phyloP scores from a whole-genome alignment of 2,113 vertebrate genomes.

The Microtus montanus region DNA sequence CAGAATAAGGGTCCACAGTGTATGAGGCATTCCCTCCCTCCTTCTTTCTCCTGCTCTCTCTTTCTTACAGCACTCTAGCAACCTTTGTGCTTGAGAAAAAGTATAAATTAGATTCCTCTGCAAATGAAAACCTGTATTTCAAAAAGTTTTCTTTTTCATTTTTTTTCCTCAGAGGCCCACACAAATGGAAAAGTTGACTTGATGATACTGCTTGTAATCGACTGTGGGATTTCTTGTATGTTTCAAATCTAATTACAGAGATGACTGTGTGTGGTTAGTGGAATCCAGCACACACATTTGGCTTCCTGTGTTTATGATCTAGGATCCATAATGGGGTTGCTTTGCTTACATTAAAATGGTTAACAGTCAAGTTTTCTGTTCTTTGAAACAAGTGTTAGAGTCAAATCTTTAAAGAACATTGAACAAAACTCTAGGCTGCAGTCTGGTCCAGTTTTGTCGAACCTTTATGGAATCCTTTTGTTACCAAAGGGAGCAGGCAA shows the following conservation, averaged over 20 bases:
- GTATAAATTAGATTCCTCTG: conserved; percentile 33
- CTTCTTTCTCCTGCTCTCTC: not conserved
- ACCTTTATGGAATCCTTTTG: conserved; percentile 29
- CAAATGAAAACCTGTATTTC: not conserved
- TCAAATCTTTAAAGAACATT: conserved; percentile 23
- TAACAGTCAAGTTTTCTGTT: conserved; percentile 35
- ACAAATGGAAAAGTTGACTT: not conserved
- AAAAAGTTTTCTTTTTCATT: not conserved
- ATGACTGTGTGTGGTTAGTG: not conserved
- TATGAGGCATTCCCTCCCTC: not conserved
- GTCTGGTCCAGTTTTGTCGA: not conserved
- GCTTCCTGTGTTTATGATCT: conserved; percentile 1
- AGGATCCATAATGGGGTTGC: conserved; percentile 8
- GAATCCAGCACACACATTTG: not conserved
- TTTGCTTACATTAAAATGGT: conserved; percentile 39
- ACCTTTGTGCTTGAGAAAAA: not conserved
- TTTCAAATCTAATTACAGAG: conserved; percentile 25
- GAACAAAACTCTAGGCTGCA: not conserved
- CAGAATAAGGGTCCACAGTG: not conserved
- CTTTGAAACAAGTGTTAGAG: not conserved
- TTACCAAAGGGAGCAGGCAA: conserved; percentile 33
- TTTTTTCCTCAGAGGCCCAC: conserved; percentile 10
- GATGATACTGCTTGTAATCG: not conserved
- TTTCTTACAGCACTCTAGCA: not conserved
- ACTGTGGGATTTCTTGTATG: not conserved